A percentile compares a stretch with the other conserved stretches of the same genome.
Evolutionary conservation across 2,113 vertebrate genomes (phyloP).

Genomic region (Pollimyrus isidori): DNA sequence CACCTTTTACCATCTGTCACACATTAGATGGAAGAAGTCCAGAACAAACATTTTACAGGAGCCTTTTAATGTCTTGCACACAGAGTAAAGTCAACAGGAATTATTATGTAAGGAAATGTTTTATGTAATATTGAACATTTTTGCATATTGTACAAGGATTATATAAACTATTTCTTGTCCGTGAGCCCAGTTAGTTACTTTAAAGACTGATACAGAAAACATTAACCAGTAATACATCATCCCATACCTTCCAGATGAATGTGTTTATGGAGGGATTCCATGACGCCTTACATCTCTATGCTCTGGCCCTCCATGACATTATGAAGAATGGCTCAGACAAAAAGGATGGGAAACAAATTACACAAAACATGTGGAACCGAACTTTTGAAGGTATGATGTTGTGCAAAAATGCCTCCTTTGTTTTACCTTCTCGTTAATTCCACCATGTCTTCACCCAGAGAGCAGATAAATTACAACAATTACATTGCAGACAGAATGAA

Average conservation of each 20-base stretch:
- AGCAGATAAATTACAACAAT: background rate
- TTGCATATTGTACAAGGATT: background rate
- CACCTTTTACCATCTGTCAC: background rate
- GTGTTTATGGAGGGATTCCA: conserved; percentile 99
- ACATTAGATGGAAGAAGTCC: background rate
- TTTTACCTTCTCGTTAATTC: too few relatives aligned
- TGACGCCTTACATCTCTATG: conserved; percentile 85
- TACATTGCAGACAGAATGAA: background rate
- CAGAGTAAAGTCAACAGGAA: background rate
- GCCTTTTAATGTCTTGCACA: background rate
- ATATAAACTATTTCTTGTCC: background rate
- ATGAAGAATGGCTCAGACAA: conserved; percentile 78
- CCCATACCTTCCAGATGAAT: conserved; percentile 69
- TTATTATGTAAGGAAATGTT: background rate
- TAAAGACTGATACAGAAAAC: background rate
- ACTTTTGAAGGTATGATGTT: conserved; percentile 84
- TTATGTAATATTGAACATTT: background rate
- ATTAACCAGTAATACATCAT: background rate
- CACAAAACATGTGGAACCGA: conserved; percentile 82
- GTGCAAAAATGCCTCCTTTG: background rate
- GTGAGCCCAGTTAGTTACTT: background rate
- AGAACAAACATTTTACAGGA: background rate
- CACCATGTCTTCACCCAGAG: background rate
- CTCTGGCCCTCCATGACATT: conserved; percentile 79
- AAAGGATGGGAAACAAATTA: conserved; percentile 82